Evolutionary conservation across 1,140 invertebrate genomes (phyloP).

Genomic region (Drosophila baimaii): DNA sequence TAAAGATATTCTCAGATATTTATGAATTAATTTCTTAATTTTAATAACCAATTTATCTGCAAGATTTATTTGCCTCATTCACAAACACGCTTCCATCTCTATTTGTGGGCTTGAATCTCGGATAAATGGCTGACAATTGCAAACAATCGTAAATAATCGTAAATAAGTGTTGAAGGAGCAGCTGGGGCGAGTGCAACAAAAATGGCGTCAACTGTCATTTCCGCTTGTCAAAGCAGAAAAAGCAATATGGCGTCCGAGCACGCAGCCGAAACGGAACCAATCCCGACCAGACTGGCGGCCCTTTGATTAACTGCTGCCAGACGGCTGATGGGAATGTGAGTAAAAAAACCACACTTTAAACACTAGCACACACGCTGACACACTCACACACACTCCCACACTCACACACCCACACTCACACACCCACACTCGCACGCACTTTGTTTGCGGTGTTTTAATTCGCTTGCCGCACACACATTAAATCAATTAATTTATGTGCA

Average conservation of each 20-base stretch:
- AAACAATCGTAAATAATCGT: conserved; percentile 41
- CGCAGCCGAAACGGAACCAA: not conserved
- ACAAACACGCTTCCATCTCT: not conserved
- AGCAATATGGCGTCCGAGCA: conserved; percentile 37
- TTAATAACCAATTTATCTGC: no score
- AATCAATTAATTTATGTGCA: conserved; percentile 72
- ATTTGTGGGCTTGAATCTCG: not conserved
- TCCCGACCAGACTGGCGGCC: conserved; percentile 13
- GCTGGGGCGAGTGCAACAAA: conserved; percentile 30
- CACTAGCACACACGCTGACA: not conserved
- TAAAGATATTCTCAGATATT: no score
- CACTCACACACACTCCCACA: not conserved
- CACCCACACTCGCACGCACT: not conserved
- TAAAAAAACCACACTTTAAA: conserved; percentile 28
- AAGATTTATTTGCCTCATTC: no score
- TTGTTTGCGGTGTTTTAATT: conserved; percentile 57
- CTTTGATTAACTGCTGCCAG: conserved; percentile 55
- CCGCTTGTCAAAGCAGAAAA: conserved; percentile 53
- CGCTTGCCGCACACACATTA: conserved; percentile 47
- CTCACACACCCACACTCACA: no score
- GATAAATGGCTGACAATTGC: conserved; percentile 12
- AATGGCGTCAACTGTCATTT: conserved; percentile 60
- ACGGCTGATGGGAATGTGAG: conserved; percentile 3
- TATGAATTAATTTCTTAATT: no score
- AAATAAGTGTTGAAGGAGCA: conserved; percentile 33